Conservation (phyloP, 2,888 invertebrate genomes). For the Arrhopalites spinosus region DNA sequence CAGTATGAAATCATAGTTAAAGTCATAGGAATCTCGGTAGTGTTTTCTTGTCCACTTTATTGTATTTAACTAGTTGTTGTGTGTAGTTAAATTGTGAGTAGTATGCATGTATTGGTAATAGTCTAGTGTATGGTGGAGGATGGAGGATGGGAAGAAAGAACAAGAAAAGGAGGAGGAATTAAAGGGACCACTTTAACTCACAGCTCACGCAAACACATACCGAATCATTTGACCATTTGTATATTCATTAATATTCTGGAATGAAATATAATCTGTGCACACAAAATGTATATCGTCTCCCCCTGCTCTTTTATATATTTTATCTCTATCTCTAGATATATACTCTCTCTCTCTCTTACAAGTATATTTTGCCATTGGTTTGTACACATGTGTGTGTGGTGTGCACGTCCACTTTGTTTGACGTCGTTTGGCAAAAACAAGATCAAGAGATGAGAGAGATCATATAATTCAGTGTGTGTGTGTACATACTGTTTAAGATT, state of each 20-base stretch:
- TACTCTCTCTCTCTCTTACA: background rate
- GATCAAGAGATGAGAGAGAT: constrained; percentile 26
- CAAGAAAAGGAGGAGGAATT: too few species aligned
- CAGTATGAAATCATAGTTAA: background rate
- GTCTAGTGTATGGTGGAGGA: too few species aligned
- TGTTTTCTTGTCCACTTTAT: too few species aligned
- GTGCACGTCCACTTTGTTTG: background rate
- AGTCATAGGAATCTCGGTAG: background rate
- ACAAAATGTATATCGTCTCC: background rate
- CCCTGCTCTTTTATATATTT: background rate
- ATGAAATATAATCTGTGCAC: constrained; percentile 31
- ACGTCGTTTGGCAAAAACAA: constrained; percentile 28
- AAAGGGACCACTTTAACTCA: too few species aligned
- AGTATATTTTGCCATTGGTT: background rate
- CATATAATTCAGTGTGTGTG: constrained; percentile 24
- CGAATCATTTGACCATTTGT: constrained; percentile 23
- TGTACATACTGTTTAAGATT: background rate
- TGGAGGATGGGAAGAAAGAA: too few species aligned
- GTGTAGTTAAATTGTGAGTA: too few species aligned
- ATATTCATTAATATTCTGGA: constrained; percentile 34
- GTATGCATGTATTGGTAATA: too few species aligned
- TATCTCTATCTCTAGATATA: background rate
- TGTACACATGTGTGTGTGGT: background rate
- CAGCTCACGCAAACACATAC: background rate
- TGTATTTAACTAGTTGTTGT: too few species aligned